Evolutionary conservation across 2,113 vertebrate genomes (phyloP).

Genomic region (Pangasianodon gigas): DNA sequence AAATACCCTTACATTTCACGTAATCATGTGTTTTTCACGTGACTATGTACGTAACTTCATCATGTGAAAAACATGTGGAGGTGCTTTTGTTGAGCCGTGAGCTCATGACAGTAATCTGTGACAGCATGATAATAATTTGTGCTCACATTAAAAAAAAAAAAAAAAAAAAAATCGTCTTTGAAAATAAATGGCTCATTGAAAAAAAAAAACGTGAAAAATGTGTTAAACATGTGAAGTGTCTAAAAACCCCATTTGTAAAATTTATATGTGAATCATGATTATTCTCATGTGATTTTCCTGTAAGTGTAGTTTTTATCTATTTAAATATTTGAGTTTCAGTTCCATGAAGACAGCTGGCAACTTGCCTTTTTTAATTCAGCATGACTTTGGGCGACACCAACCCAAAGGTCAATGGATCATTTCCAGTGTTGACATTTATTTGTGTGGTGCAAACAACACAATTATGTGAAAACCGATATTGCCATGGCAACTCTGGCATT

Average conservation of each 20-base stretch:
- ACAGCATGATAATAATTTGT: background rate
- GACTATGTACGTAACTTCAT: background rate
- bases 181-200: background rate
- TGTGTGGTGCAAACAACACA: conserved; percentile 42
- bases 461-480: conserved; percentile 38
- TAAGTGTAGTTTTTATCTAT: background rate
- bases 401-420: conserved; percentile 16
- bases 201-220: background rate
- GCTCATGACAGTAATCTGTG: background rate
- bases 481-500: conserved; percentile 50
- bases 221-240: background rate
- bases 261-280: background rate
- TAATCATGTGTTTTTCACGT: background rate
- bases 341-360: background rate
- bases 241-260: background rate
- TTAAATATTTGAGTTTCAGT: background rate
- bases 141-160: background rate
- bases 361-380: background rate
- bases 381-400: background rate
- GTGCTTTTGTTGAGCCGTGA: no score
- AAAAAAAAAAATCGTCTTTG: background rate
- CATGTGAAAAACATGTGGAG: background rate
- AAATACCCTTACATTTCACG: background rate
- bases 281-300: background rate
- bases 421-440: conserved; percentile 30